These are phyloP conservation scores for Salvelinus sp. DNA, from an alignment of 2,113 vertebrate species.

Conservation along the genomic window DNA sequence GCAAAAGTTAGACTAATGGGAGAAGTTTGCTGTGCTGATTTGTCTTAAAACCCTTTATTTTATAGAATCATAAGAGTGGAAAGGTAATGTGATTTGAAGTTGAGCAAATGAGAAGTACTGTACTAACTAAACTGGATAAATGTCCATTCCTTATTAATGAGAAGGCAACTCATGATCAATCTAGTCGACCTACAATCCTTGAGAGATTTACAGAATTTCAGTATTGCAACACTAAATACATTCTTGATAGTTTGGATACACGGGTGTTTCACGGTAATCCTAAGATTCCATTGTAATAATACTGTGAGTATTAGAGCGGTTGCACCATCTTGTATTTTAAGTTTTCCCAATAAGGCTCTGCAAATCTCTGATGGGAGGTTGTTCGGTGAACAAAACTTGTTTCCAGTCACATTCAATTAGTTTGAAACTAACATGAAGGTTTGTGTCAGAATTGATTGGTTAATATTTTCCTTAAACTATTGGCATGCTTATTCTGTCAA, in stretches of 20 bases:
- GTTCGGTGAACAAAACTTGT: not conserved
- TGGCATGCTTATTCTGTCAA: slow-evolving; percentile 62
- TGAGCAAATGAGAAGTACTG: slow-evolving; percentile 6
- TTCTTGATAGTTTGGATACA: not conserved
- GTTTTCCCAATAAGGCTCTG: slow-evolving; percentile 3
- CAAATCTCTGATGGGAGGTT: too few species aligned
- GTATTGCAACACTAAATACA: not conserved
- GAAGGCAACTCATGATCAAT: too few species aligned
- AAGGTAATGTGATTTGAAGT: too few species aligned
- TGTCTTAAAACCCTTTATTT: not conserved
- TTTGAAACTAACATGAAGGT: not conserved
- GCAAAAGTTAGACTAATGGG: not conserved
- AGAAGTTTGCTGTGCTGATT: slow-evolving; percentile 42
- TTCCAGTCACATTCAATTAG: slow-evolving; percentile 13
- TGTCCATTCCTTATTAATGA: too few species aligned
- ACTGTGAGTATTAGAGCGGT: slow-evolving; percentile 2
- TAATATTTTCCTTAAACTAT: slow-evolving; percentile 33
- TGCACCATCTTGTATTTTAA: not conserved
- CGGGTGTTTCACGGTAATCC: not conserved
- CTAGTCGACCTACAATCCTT: too few species aligned
- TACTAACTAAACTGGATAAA: too few species aligned
- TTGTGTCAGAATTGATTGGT: slow-evolving; percentile 4
- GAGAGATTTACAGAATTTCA: too few species aligned
- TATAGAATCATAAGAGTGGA: too few species aligned
- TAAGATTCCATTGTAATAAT: not conserved